Evolutionary conservation across 2,113 vertebrate genomes (phyloP).

Genomic region (Trematocara stigmaticum): DNA sequence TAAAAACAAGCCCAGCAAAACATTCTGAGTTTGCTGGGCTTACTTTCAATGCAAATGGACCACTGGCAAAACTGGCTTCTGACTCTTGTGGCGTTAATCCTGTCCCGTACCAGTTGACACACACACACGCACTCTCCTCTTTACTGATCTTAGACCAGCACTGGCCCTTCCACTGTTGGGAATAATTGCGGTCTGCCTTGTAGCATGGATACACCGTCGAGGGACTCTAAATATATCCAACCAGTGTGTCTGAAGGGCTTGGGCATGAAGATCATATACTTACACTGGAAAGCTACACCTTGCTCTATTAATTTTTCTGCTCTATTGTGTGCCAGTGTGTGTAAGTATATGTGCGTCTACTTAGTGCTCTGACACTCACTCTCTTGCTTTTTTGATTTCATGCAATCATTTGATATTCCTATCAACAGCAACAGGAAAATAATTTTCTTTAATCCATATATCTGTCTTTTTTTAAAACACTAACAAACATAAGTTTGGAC

Average conservation of each 20-base stretch:
- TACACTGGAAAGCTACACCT: conserved; percentile 48
- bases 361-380: neutral
- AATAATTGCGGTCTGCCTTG: conserved; percentile 60
- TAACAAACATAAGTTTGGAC: neutral
- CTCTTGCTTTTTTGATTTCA: neutral
- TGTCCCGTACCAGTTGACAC: neutral
- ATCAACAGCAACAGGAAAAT: neutral
- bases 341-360: neutral
- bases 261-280: conserved; percentile 55
- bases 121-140: neutral
- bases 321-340: conserved; percentile 30
- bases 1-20: neutral
- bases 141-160: conserved; percentile 33
- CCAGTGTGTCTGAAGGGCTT: conserved; percentile 52
- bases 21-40: neutral
- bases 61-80: neutral
- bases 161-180: conserved; percentile 29
- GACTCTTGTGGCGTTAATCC: conserved; percentile 18
- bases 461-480: neutral
- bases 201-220: conserved; percentile 62
- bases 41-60: neutral
- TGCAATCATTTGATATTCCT: neutral
- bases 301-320: conserved; percentile 1
- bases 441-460: neutral
- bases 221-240: conserved; percentile 69